Base-by-base conservation (phyloP, 2,888 invertebrate species). In the Buathra laborator region DNA sequence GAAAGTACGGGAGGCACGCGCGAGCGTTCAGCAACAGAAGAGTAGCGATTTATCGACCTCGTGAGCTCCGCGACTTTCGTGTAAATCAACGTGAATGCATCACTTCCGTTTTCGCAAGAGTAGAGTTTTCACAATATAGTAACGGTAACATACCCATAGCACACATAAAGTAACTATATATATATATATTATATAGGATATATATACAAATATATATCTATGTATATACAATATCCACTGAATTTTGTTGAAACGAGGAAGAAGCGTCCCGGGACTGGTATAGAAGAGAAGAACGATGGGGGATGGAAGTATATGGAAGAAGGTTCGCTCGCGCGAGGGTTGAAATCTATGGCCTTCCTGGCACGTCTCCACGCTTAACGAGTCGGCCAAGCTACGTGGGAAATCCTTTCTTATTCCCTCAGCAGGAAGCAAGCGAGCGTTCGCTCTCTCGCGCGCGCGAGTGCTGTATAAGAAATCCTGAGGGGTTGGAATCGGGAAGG, bases 51-150 rank as follows among this genome's bases (percentile, higher is more conserved):
- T 85, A 85, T 82, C 82, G 85, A 85, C 76, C 75, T 81, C 84
- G 44, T 53, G 78, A 70, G 75, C 64, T 48, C 62, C 81, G 81
- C 53, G 81, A 77, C 86, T 84, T 77, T 83, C 82, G 82, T 81
- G 86, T 87, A 86, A 87, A 86, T 87, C 86, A 87, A 84, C 86
- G 82, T 84, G 87, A 84, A 87, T 87, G 82, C 84, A 87, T 87
- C 87, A 84, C 87, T 87, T 87, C 87, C 87, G 85, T 59, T 83
- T 37, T 78, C 62, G 66, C 78, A 53, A 82, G 84, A 82, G 83
- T 71, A 79, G 79, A 51, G 53, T 84, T 72, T 84, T 74, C 81
- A 72, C 84, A 75, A 81, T 86, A 84, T 75, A 85, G 77, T 85
- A 68, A 74, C 81, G 72, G 71, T 70, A 37, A 64, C 43, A 77